Evolutionary conservation across 2,888 invertebrate species (phyloP), one percentile per base, ranked within the genome.

Genomic region (Dynastes maya): DNA sequence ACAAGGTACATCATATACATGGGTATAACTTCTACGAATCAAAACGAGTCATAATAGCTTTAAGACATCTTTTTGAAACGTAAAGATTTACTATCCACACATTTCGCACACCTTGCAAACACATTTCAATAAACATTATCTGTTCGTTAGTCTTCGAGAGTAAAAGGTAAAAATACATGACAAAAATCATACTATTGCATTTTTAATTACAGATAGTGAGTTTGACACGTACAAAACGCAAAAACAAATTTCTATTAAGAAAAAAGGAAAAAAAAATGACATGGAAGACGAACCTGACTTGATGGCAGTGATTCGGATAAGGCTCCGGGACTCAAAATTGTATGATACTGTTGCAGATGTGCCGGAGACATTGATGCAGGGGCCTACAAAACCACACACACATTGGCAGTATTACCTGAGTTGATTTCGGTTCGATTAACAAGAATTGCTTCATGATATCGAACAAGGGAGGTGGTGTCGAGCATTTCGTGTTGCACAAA

Each of bases 301-400:
- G 93, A 91, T 86, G 95, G 94, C 89, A 95, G 93, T 86, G 94
- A 94, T 91, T 95, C 95, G 85, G 94, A 93, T 85, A 93, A 91
- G 89, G 92, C 91, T 85, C 91, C 90, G 82, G 91, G 91, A 85
- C 90, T 90, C 88, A 90, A 87, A 83, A 91, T 90, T 85, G 91
- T 91, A 87, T 93, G 94, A 89, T 94, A 93, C 90, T 94, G 94
- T 90, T 94, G 94, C 88, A 94, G 92, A 90, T 95, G 96, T 88
- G 96, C 95, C 84, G 96, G 95, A 82, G 96, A 96, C 95, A 96
- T 96, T 88, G 95, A 95, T 89, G 97, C 96, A 85, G 97, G 97
- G 88, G 97, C 97, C 95, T 97, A 91, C 86, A 90, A 89, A 87
- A 87, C 87, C 85, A 87, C 85, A 87, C 85, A 86, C 51, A 61